These are phyloP conservation scores for Luperina testacea DNA, from an alignment of 2,888 invertebrate species.

Conservation along the genomic window DNA sequence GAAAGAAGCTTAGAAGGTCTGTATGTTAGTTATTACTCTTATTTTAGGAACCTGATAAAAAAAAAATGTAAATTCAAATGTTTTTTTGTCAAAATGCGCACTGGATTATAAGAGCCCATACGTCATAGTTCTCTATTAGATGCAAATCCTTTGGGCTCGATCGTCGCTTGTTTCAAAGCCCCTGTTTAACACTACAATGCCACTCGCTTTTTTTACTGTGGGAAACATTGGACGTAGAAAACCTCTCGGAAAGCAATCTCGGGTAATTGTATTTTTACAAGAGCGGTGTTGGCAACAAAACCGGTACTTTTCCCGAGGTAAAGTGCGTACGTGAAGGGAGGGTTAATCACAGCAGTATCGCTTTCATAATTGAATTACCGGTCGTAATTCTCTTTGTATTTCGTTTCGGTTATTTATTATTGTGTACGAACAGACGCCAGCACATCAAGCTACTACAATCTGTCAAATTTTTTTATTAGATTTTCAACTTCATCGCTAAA, in stretches of 20 bases:
- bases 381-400: constrained; percentile 29
- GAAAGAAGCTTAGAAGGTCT: background rate
- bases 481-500: too few relatives aligned
- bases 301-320: constrained; percentile 54
- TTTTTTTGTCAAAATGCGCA: background rate
- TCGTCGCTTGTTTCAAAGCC: constrained; percentile 59
- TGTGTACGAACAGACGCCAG: background rate
- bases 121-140: constrained; percentile 21
- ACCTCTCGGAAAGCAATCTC: constrained; percentile 64
- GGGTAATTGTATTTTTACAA: constrained; percentile 65
- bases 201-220: constrained; percentile 51
- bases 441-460: too few relatives aligned
- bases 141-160: constrained; percentile 33
- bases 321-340: constrained; percentile 62
- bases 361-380: constrained; percentile 54
- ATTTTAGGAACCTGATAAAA: too few relatives aligned
- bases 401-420: constrained; percentile 39
- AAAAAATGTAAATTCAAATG: background rate
- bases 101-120: background rate
- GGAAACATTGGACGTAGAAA: constrained; percentile 61
- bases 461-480: too few relatives aligned
- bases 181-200: constrained; percentile 53
- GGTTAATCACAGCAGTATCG: constrained; percentile 57
- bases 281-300: constrained; percentile 47
- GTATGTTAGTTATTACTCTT: background rate